Evolutionary conservation across 2,888 invertebrate genomes (phyloP), one percentile per base, ranked within the genome.

Genomic region (Drosophila buzzatii): DNA sequence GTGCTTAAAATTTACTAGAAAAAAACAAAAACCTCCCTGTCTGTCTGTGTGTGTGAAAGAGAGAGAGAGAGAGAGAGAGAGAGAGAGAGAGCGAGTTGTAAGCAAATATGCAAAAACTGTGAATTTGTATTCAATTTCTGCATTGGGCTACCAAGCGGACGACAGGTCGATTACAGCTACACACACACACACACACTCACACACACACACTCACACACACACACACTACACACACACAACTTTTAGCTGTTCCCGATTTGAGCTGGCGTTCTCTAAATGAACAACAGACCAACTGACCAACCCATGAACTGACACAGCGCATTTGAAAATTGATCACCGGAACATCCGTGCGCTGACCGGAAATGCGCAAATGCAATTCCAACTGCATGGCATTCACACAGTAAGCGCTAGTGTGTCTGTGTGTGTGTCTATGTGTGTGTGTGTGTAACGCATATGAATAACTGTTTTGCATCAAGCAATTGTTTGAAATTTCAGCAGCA

Each of bases 311-410:
- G 86, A 86, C 86, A 79, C 84, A 83, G 86, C 82, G 86, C 74
- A 84, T 86, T 86, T 85, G 80, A 88, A 86, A 86, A 86, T 86
- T 86, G 86, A 86, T 86, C 86, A 86, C 86, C 86, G 86, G 88
- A 88, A 86, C 80, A 88, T 88, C 88, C 88, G 86, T 79, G 84
- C 86, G 82, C 82, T 85, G 86, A 88, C 86, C 86, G 86, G 86
- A 86, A 86, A 84, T 88, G 84, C 86, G 78, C 88, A 85, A 86
- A 88, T 83, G 88, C 86, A 80, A 79, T 72, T 74, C 72, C 83
- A 85, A 75, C 79, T 77, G 75, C 70, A 76, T 58, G 63, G 59
- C 70, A 63, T 23, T 49, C 35, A 61, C 20, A 60, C 18, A 57
- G 16, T 16, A 33, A 14, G 20, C 27, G 9, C 6, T 6, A 33